Base-by-base conservation (phyloP, 2,797 vertebrate genomes). In the Rachycentron canadum region DNA sequence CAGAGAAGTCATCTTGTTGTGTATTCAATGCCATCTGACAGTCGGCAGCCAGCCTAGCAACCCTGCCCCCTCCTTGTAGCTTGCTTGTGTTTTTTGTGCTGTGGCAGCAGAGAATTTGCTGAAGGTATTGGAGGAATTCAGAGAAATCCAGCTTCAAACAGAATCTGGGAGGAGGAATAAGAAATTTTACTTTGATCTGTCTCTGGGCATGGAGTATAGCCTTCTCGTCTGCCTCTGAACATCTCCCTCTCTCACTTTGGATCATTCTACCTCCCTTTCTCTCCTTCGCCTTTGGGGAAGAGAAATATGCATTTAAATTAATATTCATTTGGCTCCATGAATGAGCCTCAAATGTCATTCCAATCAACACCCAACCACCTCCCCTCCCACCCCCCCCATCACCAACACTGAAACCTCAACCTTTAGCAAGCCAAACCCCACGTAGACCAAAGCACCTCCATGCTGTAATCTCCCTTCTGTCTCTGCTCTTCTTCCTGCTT, bases 81-180 rank as follows among this genome's bases (percentile, higher is more conserved):
- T 6, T 40, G 0, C 32, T 53, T 69, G 25, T 34, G 32, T 78
- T 74, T 82, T 71, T 80, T 82, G 68, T 79, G 81, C 55, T 71
- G 56, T 69, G 40, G 61, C 63, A 41, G 76, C 69, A 65, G 69
- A 86, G 61, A 67, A 62, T 74, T 62, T 49, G 41, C 69, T 69
- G 59, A 74, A 91, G 75, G 78, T 68, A 65, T 67, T n/a, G 3
- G 41, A 76, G 72, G 26, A 40, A 50, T 68, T 80, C 12, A 3
- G 9, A 70, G 56, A 86, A 83, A 85, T 73, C 32, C 47, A 74
- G 23, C 83, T 85, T 91, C 85, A 84, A 90, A 89, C 64, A 84
- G 78, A 89, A 84, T 81, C 38, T 8, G 32, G 25, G 38, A 73
- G 34, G 56, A 38, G 56, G 40, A 82, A 77, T 69, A 76, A 70